Evolutionary conservation across 1,140 invertebrate species (phyloP).

Genomic region (Aphidius ervi): DNA sequence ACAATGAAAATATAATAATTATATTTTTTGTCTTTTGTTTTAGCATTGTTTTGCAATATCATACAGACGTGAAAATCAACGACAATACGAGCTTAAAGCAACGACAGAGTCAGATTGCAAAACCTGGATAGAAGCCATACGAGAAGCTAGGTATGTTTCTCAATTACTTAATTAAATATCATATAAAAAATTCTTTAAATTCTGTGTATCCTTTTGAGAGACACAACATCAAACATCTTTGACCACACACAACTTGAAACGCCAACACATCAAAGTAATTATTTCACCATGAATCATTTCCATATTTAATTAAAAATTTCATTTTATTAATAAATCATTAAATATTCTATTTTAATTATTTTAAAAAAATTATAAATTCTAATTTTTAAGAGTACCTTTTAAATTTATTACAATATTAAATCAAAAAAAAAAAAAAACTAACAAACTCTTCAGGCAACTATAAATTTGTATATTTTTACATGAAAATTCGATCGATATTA

Average conservation of each 20-base stretch:
- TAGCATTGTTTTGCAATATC: constrained; percentile 88
- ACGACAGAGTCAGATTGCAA: constrained; percentile 81
- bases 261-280: too few species aligned
- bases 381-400: too few species aligned
- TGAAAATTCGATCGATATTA: too few species aligned
- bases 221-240: not conserved
- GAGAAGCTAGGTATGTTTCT: constrained; percentile 70
- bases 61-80: constrained; percentile 79
- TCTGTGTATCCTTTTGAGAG: not conserved
- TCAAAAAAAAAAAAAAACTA: too few species aligned
- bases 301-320: too few species aligned
- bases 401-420: too few species aligned
- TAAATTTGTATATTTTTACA: too few species aligned
- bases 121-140: constrained; percentile 85
- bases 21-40: constrained; percentile 41
- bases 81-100: constrained; percentile 83
- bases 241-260: not conserved
- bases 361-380: too few species aligned
- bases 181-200: not conserved
- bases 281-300: too few species aligned
- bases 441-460: too few species aligned
- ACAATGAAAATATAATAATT: not conserved
- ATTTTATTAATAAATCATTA: too few species aligned
- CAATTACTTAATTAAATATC: constrained; percentile 7
- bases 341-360: too few species aligned